phyloP scores from a whole-genome alignment of 2,113 vertebrate species.

The Nycticryphes semicollaris region DNA sequence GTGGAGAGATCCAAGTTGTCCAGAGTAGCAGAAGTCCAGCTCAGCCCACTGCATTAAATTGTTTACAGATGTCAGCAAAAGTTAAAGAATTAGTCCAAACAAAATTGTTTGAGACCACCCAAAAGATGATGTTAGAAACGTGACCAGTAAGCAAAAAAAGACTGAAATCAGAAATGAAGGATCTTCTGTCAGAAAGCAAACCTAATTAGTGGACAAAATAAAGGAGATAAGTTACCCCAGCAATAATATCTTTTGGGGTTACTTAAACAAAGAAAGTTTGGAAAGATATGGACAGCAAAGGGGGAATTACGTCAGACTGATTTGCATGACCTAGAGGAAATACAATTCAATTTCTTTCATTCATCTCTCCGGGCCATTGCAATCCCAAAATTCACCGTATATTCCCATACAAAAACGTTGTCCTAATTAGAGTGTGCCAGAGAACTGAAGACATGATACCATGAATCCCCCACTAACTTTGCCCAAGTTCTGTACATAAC shows the following conservation, averaged over 20 bases:
- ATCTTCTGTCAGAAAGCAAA: neutral
- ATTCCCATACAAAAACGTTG: rapidly evolving
- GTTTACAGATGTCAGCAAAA: conserved; percentile 40
- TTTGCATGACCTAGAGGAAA: neutral
- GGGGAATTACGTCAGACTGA: neutral
- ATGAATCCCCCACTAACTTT: neutral
- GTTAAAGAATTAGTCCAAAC: conserved; percentile 20
- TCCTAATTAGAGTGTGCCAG: neutral
- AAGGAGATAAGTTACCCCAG: neutral
- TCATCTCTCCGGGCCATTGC: neutral
- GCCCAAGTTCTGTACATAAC: neutral
- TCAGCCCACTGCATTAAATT: conserved; percentile 8
- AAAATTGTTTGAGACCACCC: conserved; percentile 47
- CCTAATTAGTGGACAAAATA: neutral
- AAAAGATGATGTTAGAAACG: conserved; percentile 11
- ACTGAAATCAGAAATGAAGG: neutral
- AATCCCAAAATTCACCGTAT: neutral
- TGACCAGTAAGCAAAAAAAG: neutral
- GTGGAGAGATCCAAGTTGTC: conserved; percentile 3
- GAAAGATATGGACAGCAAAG: neutral
- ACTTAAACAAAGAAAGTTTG: neutral
- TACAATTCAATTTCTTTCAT: neutral
- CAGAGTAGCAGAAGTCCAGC: neutral
- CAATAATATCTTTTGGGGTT: neutral
- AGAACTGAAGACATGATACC: neutral